Conservation (phyloP, 2,113 vertebrate genomes). For the human region DNA sequence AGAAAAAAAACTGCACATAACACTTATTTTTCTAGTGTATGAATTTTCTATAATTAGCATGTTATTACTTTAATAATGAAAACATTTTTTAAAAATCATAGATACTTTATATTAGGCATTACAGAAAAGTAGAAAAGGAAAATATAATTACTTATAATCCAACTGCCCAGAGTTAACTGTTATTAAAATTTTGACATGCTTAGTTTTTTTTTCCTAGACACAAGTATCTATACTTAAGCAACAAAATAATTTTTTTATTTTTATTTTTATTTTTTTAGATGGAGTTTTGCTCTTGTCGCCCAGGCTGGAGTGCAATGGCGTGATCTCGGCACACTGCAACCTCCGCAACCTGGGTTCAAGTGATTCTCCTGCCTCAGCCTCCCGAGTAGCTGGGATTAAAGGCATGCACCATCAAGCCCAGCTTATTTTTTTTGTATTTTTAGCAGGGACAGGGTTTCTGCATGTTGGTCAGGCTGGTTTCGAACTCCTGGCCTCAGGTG, state of each 20-base stretch:
- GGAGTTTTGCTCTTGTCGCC: no score
- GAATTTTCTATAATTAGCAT: not conserved
- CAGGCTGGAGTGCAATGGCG: no score
- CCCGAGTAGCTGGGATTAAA: no score
- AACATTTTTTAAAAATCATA: not conserved
- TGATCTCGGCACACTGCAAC: no score
- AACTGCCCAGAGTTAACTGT: not conserved
- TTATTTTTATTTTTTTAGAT: no score
- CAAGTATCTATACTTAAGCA: not conserved
- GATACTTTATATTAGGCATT: not conserved
- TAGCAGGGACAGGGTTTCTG: no score
- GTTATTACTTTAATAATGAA: not conserved
- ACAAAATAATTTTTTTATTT: not conserved
- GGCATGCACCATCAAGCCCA: no score
- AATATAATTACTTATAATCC: not conserved
- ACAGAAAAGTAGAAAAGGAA: not conserved
- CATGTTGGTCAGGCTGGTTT: no score
- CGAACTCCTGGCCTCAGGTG: no score
- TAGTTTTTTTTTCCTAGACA: not conserved
- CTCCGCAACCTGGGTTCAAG: no score
- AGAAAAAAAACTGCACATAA: not conserved
- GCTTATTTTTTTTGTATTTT: no score
- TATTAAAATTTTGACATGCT: constrained; percentile 8
- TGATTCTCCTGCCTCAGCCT: no score
- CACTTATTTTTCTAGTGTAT: not conserved